These are phyloP conservation scores for Pomacea canaliculata DNA, from an alignment of 2,888 invertebrate genomes.

Conservation along the genomic window DNA sequence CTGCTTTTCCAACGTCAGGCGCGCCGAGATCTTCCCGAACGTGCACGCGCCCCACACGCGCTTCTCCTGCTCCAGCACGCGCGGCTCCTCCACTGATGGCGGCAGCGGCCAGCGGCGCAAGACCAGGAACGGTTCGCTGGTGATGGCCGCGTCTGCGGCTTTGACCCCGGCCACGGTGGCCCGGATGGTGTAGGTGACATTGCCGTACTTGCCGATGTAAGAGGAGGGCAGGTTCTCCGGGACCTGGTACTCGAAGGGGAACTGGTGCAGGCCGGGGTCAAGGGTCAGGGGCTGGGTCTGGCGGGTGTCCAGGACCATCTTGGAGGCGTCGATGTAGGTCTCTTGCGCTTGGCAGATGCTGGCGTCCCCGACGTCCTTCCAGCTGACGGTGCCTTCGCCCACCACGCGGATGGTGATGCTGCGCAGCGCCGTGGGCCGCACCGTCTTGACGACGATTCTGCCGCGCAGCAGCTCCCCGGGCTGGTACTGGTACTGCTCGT, in stretches of 20 bases:
- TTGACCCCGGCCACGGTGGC: slow-evolving; percentile 62
- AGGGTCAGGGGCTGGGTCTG: slow-evolving; percentile 40
- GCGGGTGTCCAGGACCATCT: slow-evolving; percentile 39
- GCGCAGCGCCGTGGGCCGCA: slow-evolving; percentile 31
- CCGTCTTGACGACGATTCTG: slow-evolving; percentile 35
- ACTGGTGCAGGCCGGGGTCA: slow-evolving; percentile 56
- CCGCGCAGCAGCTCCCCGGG: slow-evolving; percentile 67
- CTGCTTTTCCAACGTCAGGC: slow-evolving; percentile 53
- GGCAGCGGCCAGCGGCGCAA: slow-evolving; percentile 49
- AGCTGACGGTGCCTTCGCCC: slow-evolving; percentile 63
- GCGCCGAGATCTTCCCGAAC: slow-evolving; percentile 60
- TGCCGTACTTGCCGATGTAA: slow-evolving; percentile 69
- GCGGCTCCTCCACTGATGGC: slow-evolving; percentile 30
- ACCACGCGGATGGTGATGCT: slow-evolving; percentile 32
- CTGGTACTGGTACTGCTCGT: slow-evolving; percentile 69
- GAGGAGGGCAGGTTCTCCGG: slow-evolving; percentile 66
- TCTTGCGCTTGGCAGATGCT: slow-evolving; percentile 56
- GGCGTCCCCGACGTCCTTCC: slow-evolving; percentile 58
- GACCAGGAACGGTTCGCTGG: slow-evolving; percentile 67
- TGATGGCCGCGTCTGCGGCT: slow-evolving; percentile 60
- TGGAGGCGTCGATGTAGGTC: slow-evolving; percentile 62
- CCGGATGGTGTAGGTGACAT: slow-evolving; percentile 68
- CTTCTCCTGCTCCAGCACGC: slow-evolving; percentile 40
- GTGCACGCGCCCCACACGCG: slow-evolving; percentile 55
- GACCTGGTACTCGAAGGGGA: slow-evolving; percentile 64